Evolutionary conservation across 2,888 invertebrate genomes (phyloP), one percentile per base, ranked within the genome.

Genomic region (Drosophila rellima): DNA sequence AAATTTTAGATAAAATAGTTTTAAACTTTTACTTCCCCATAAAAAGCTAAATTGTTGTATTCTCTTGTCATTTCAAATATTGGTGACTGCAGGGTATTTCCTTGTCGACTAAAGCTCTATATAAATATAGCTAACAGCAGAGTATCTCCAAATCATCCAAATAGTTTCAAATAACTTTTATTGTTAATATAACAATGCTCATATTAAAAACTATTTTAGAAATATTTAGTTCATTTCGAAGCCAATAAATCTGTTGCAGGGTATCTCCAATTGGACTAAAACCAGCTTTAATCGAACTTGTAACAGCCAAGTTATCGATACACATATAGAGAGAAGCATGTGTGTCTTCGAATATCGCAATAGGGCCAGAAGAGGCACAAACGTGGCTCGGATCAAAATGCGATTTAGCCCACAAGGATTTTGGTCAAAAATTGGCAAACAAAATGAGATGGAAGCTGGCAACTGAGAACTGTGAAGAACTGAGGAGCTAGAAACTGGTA

Each of bases 371-470:
- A 11, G 26, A 35, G 45, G 45, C n/a, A 1, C 31, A 42, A 52
- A 15, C 17, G 47, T 29, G 33, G 31, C 37, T 37, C 6, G 18
- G 35, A 35, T 70, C 26, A 35, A 40, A 40, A 65, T 57, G 40
- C 35, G 65, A 40, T 55, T 61, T 61, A 15, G 33, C 37, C 65
- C 42, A 65, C 13, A 56, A 52, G 55, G 48, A 67, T 73, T 63
- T 56, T 64, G 60, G 52, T 45, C 47, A 56, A 33, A 60, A 70
- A 65, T 48, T n/a, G 70, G 60, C 74, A 64, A 70, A 61, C 69
- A 69, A 56, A 50, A 45, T 45, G 74, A 60, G 55, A 42, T 56
- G 61, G 40, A 44, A 55, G 39, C 61, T 37, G 61, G 50, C 20
- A 35, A 35, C 44, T 15, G 44, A 44, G 50, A 51, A 35, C 56